Conservation (phyloP, 2,797 vertebrate genomes). For the Anisognathus igniventris region DNA sequence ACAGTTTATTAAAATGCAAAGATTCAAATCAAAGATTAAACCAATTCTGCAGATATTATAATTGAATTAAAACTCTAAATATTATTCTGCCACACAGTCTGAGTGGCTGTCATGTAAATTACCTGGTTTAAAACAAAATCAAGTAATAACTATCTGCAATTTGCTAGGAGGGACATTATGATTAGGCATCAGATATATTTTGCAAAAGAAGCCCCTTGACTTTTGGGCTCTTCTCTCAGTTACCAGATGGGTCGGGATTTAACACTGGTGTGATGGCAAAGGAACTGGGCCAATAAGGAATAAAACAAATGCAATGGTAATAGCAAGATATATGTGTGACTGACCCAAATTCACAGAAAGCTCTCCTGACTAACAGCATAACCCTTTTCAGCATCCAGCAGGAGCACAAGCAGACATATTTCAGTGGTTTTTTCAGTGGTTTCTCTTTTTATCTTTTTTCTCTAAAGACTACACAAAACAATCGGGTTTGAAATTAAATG, state of each 20-base stretch:
- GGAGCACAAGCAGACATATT: not conserved
- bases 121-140: not conserved
- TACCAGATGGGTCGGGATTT: constrained; percentile 45
- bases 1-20: not conserved
- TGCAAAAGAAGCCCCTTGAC: constrained; percentile 24
- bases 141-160: not conserved
- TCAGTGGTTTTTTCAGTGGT: not conserved
- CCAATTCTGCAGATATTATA: not conserved
- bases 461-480: not conserved
- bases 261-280: not conserved
- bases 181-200: not conserved
- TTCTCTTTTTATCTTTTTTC: not conserved
- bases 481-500: not conserved
- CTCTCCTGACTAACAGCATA: not conserved
- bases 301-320: not conserved
- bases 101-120: not conserved
- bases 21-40: not conserved
- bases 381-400: not conserved
- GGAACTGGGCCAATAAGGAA: not conserved
- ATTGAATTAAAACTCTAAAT: not conserved
- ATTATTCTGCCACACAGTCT: not conserved
- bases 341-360: not conserved
- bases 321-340: not conserved
- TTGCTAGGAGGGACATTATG: not conserved
- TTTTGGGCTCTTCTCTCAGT: not conserved